Evolutionary conservation across 2,113 vertebrate genomes (phyloP).

Genomic region (Triplophysa dalaica): DNA sequence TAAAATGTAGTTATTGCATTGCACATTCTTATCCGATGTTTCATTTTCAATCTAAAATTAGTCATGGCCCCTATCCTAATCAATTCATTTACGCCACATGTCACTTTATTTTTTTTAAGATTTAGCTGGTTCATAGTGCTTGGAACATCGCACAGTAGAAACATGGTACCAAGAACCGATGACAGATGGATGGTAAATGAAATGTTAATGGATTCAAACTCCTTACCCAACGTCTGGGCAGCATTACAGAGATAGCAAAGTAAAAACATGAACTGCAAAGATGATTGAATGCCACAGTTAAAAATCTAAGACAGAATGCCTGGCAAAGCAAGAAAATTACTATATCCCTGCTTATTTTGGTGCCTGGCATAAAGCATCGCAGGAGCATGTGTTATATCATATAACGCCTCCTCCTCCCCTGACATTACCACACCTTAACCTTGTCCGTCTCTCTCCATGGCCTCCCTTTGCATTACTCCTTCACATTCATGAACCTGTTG

Average conservation of each 20-base stretch:
- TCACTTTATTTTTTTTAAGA: not conserved
- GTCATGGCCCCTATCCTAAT: not conserved
- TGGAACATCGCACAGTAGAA: slow-evolving; percentile 14
- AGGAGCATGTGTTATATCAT: slow-evolving; percentile 3
- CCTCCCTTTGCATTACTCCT: not conserved
- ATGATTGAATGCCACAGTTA: slow-evolving; percentile 30
- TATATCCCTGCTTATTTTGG: not conserved
- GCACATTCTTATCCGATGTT: not conserved
- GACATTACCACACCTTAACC: slow-evolving; percentile 23
- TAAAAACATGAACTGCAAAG: slow-evolving; percentile 45
- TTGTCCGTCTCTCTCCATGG: not conserved
- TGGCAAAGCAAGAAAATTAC: slow-evolving; percentile 5
- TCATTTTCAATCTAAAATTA: not conserved
- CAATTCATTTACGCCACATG: not conserved
- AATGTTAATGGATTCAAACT: slow-evolving; percentile 58
- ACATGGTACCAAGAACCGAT: slow-evolving; percentile 13
- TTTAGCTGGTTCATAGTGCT: slow-evolving; percentile 24
- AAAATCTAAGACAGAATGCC: slow-evolving; percentile 7
- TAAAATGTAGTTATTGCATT: not conserved
- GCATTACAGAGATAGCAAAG: slow-evolving; percentile 39
- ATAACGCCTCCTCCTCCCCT: slow-evolving; percentile 9
- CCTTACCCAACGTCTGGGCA: slow-evolving; percentile 21
- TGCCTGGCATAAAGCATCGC: not conserved
- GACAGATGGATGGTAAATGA: slow-evolving; percentile 53
- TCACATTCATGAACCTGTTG: slow-evolving; percentile 13